phyloP scores from a whole-genome alignment of 2,797 vertebrate species.

The Sternotherus odoratus region DNA sequence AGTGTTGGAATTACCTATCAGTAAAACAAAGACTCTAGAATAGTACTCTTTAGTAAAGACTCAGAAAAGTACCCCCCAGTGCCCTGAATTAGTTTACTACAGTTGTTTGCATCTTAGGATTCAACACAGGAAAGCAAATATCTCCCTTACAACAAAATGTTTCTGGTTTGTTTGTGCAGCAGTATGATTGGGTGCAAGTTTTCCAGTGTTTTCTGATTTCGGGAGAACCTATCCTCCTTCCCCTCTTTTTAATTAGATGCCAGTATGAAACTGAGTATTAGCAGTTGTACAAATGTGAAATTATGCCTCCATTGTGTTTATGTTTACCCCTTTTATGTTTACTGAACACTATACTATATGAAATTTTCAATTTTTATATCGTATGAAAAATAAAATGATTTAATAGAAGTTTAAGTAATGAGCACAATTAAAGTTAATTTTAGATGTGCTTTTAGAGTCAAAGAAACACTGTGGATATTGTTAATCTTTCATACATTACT shows the following conservation, averaged over 20 bases:
- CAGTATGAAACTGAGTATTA: neutral
- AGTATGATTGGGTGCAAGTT: neutral
- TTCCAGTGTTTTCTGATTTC: neutral
- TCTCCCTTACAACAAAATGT: neutral
- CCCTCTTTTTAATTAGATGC: neutral
- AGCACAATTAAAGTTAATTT: accelerated
- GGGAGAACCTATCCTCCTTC: neutral
- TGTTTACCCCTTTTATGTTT: neutral
- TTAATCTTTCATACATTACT: neutral
- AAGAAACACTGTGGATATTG: neutral
- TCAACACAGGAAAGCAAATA: neutral
- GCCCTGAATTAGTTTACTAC: neutral
- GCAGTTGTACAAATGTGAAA: neutral
- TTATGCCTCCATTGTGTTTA: neutral
- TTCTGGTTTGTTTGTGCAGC: neutral
- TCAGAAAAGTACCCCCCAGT: neutral
- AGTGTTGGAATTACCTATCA: neutral
- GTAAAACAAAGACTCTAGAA: neutral
- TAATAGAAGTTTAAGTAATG: neutral
- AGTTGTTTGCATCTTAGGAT: neutral
- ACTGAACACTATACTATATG: neutral
- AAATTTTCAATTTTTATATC: neutral
- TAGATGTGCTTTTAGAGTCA: neutral
- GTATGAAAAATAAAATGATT: neutral
- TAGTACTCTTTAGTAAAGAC: neutral